Evolutionary conservation across 2,113 vertebrate genomes (phyloP).

Genomic region (Pseudopodoces humilis): DNA sequence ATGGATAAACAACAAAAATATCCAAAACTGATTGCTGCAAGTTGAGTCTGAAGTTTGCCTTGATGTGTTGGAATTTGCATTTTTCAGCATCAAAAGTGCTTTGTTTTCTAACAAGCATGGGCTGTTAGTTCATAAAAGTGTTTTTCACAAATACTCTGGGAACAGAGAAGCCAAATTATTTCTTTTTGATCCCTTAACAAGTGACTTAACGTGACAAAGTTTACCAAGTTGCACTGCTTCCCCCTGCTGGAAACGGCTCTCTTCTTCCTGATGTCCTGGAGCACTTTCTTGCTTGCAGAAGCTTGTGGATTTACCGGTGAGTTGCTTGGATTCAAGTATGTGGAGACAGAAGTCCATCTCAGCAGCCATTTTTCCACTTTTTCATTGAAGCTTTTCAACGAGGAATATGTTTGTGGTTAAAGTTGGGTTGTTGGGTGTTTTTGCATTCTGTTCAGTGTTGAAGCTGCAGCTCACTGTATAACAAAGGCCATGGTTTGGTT

Average conservation of each 20-base stretch:
- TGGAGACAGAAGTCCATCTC: background rate
- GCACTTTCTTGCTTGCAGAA: slow-evolving; percentile 95
- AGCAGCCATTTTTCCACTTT: background rate
- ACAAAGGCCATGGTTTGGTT: background rate
- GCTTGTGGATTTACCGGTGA: slow-evolving; percentile 97
- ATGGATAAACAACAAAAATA: background rate
- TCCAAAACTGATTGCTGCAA: background rate
- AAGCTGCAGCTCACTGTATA: background rate
- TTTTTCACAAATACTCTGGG: background rate
- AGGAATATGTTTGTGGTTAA: background rate
- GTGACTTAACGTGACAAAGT: slow-evolving; percentile 89
- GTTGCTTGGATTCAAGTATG: background rate
- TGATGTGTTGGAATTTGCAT: background rate
- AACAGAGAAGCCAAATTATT: background rate
- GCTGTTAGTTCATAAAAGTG: background rate
- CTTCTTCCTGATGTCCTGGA: slow-evolving; percentile 99
- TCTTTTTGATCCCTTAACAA: slow-evolving; percentile 76
- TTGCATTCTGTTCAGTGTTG: rapidly evolving
- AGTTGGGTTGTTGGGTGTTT: background rate
- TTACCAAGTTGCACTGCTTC: slow-evolving; percentile 98
- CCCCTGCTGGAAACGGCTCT: slow-evolving; percentile 97
- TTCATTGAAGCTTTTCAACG: background rate
- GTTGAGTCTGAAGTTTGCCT: background rate
- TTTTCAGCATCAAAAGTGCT: background rate
- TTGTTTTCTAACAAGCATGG: background rate